Conservation (phyloP, 2,797 vertebrate genomes). For the Dendrocincla tyrannina region DNA sequence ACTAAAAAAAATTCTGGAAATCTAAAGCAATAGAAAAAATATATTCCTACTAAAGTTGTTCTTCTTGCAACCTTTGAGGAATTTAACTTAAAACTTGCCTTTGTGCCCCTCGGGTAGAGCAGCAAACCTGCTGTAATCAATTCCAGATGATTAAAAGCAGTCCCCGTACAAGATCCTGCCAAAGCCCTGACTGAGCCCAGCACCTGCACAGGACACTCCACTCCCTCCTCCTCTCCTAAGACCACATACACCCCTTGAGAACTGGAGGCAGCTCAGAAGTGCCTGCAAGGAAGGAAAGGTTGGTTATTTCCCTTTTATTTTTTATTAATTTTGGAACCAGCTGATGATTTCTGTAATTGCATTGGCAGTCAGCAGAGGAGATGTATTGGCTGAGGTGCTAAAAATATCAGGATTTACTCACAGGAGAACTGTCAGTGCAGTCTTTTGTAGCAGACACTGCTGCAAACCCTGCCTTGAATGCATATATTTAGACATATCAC, state of each 20-base stretch:
- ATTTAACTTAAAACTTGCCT: neutral
- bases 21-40: neutral
- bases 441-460: neutral
- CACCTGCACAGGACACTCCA: neutral
- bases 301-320: neutral
- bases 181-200: neutral
- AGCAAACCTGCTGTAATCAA: neutral
- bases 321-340: neutral
- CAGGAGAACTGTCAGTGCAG: neutral
- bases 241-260: neutral
- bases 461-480: neutral
- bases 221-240: neutral
- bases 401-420: neutral
- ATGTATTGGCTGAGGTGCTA: neutral
- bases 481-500: neutral
- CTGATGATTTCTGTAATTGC: slow-evolving; percentile 8
- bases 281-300: neutral
- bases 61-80: neutral
- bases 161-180: no score
- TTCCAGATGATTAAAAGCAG: neutral
- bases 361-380: neutral
- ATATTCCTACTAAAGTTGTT: neutral
- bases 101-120: neutral
- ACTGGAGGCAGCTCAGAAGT: neutral
- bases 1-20: neutral